phyloP scores from a whole-genome alignment of 2,113 vertebrate species.

The Martes martes region DNA sequence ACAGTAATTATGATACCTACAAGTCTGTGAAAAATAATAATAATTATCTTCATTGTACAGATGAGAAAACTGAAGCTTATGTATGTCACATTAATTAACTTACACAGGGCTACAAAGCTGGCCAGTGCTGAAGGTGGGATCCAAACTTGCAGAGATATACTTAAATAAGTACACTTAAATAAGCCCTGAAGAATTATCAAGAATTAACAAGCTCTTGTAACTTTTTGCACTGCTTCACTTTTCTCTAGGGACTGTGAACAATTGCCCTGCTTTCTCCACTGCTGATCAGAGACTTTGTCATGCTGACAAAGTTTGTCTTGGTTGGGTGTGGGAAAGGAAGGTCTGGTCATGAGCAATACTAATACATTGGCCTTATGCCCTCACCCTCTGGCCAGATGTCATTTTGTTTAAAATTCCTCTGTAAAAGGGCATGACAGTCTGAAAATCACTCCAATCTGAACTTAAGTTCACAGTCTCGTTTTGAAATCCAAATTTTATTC shows the following conservation, averaged over 20 bases:
- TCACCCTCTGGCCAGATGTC: background rate
- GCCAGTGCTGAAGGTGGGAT: background rate
- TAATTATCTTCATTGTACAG: background rate
- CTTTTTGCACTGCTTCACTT: background rate
- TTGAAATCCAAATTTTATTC: conserved; percentile 43
- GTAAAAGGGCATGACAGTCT: conserved; percentile 4
- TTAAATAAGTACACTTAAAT: background rate
- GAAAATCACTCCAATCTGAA: conserved; percentile 10
- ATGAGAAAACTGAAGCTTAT: background rate
- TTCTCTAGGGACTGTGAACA: background rate
- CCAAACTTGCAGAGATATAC: background rate
- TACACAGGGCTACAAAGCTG: background rate
- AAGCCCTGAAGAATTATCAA: background rate
- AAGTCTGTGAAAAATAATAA: background rate
- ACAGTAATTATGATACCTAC: background rate
- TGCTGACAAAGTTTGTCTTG: background rate
- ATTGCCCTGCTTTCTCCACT: background rate
- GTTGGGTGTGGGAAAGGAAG: conserved; percentile 35
- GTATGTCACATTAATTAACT: background rate
- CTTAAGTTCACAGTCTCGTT: background rate
- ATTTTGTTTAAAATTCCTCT: conserved; percentile 57
- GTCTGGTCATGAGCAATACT: background rate
- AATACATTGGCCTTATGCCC: background rate
- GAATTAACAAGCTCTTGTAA: background rate
- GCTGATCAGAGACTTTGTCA: background rate